Conservation (phyloP, 2,888 invertebrate genomes). For the Temnothorax rugatulus region DNA sequence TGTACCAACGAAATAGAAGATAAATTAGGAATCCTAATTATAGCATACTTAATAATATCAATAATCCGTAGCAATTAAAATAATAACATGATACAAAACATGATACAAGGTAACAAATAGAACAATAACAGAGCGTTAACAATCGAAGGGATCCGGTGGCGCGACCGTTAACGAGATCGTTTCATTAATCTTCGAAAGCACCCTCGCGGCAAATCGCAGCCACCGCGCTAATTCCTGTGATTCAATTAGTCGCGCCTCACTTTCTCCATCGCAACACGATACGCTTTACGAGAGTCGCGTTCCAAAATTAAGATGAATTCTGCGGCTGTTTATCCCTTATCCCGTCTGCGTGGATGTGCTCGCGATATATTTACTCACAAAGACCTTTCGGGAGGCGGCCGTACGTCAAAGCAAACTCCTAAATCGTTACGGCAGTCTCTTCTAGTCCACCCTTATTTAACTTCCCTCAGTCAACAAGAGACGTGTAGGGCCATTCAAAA, state of each 20-base stretch:
- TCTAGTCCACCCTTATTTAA: constrained; percentile 48
- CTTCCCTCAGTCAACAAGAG: constrained; percentile 50
- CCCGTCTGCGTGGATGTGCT: constrained; percentile 48
- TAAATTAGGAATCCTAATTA: background rate
- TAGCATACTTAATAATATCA: background rate
- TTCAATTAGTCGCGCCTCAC: constrained; percentile 81
- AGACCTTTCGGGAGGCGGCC: constrained; percentile 54
- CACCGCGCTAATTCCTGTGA: constrained; percentile 83
- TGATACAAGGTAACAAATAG: background rate
- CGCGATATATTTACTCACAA: constrained; percentile 63
- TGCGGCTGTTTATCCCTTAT: constrained; percentile 46
- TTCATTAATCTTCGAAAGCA: constrained; percentile 82
- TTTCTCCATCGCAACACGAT: constrained; percentile 64
- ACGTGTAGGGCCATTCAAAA: constrained; percentile 13
- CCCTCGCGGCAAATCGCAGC: constrained; percentile 80
- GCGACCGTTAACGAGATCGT: constrained; percentile 80
- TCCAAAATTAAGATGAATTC: constrained; percentile 81
- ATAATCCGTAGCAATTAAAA: background rate
- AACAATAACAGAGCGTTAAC: background rate
- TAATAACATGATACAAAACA: background rate
- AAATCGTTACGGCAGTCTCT: constrained; percentile 43
- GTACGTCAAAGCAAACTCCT: constrained; percentile 53
- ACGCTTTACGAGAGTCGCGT: constrained; percentile 80
- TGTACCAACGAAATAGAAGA: background rate
- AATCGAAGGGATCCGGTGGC: constrained; percentile 1